Evolutionary conservation across 2,113 vertebrate genomes (phyloP).

Genomic region (Lamprotornis superbus): DNA sequence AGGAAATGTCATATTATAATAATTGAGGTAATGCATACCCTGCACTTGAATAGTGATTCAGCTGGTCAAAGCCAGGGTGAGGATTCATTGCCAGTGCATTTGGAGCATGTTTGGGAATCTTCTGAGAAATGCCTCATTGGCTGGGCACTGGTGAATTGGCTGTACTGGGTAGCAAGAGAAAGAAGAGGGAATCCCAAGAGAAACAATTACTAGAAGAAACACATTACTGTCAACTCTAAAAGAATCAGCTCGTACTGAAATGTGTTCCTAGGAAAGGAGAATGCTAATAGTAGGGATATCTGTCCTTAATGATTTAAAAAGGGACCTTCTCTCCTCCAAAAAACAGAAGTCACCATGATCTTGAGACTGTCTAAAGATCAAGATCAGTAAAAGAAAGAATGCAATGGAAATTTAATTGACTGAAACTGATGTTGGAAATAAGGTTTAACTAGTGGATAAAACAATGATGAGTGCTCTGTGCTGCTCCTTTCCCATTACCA

Average conservation of each 20-base stretch:
- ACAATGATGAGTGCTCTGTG: background rate
- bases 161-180: background rate
- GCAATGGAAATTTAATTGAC: background rate
- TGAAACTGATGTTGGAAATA: background rate
- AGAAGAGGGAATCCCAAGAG: background rate
- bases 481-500: background rate
- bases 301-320: background rate
- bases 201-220: background rate
- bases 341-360: background rate
- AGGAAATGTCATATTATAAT: background rate
- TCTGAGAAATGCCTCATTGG: background rate
- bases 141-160: background rate
- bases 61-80: background rate
- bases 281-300: background rate
- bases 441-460: background rate
- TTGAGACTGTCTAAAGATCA: background rate
- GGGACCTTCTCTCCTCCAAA: background rate
- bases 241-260: background rate
- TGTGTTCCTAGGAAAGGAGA: background rate
- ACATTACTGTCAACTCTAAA: background rate
- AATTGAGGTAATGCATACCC: background rate
- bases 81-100: background rate
- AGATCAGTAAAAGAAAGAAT: background rate
- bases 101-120: background rate
- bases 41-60: background rate